phyloP scores from a whole-genome alignment of 2,888 invertebrate genomes.

The Cenopis cana region DNA sequence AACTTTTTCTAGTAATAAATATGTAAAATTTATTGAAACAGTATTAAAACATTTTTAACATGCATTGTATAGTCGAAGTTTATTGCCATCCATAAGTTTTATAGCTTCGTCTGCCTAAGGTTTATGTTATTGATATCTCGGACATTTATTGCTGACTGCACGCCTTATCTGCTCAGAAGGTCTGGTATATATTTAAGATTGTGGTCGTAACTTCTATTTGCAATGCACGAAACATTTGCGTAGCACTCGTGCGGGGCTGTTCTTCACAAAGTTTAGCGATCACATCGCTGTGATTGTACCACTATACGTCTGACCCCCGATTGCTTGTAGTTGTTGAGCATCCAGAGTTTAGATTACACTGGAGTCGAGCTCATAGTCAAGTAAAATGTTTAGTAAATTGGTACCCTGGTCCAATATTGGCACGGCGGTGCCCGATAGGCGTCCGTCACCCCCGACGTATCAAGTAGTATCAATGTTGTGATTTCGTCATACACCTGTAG shows the following conservation, averaged over 20 bases:
- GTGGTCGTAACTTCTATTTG: conserved; percentile 20
- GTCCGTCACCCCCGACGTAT: conserved; percentile 5
- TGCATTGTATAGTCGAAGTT: conserved; percentile 19
- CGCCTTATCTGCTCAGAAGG: conserved; percentile 9
- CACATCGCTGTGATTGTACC: not conserved
- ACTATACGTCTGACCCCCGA: not conserved
- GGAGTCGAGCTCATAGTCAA: not conserved
- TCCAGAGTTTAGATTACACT: not conserved
- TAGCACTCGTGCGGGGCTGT: conserved; percentile 16
- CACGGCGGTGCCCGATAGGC: conserved; percentile 31
- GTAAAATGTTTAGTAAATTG: not conserved
- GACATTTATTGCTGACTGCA: conserved; percentile 31
- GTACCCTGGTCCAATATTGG: conserved; percentile 25
- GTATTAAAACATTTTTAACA: too few species aligned
- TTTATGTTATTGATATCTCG: conserved; percentile 22
- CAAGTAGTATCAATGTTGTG: conserved; percentile 1
- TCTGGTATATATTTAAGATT: conserved; percentile 9
- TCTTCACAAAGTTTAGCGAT: not conserved
- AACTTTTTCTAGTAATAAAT: not conserved
- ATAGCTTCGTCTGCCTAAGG: conserved; percentile 11
- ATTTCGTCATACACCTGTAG: conserved; percentile 12
- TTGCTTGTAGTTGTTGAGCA: not conserved
- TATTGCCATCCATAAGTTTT: conserved; percentile 20
- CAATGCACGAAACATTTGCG: conserved; percentile 32
- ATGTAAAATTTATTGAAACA: not conserved